These are phyloP conservation scores for Enteromius fasciolatus DNA, from an alignment of 2,797 vertebrate genomes.

Conservation along the genomic window DNA sequence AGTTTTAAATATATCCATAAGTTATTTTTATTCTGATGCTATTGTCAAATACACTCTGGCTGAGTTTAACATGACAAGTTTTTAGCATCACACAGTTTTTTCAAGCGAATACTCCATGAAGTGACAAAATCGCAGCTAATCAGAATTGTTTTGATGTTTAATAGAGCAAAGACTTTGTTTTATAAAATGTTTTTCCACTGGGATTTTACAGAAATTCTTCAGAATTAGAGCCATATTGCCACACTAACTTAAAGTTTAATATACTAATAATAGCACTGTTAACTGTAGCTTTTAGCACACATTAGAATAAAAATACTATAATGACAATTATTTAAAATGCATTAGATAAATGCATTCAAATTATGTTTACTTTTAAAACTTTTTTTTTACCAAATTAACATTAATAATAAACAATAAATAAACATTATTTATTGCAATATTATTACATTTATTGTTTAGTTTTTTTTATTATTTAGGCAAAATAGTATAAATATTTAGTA, in stretches of 20 bases:
- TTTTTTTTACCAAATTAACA: not conserved
- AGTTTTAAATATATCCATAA: slow-evolving; percentile 4
- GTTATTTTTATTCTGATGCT: not conserved
- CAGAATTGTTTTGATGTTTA: not conserved
- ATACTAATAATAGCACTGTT: not conserved
- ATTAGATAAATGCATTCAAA: not conserved
- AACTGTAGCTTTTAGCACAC: not conserved
- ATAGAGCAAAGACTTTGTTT: not conserved
- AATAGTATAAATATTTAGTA: not conserved
- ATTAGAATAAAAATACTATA: not conserved
- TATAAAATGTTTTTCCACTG: not conserved
- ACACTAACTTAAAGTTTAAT: not conserved
- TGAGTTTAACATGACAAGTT: not conserved
- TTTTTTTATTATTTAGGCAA: not conserved
- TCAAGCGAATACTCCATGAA: not conserved
- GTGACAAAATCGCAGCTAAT: not conserved
- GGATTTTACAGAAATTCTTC: not conserved
- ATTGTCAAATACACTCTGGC: not conserved
- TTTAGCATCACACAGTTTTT: not conserved
- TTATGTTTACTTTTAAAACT: not conserved
- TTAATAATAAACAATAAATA: not conserved
- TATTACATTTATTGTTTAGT: not conserved
- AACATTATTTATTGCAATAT: not conserved
- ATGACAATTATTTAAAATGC: not conserved
- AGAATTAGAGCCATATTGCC: not conserved